phyloP scores from a whole-genome alignment of 37 sponge, comb jelly and placozoan genomes.

The Cladorhizidae sp. region DNA sequence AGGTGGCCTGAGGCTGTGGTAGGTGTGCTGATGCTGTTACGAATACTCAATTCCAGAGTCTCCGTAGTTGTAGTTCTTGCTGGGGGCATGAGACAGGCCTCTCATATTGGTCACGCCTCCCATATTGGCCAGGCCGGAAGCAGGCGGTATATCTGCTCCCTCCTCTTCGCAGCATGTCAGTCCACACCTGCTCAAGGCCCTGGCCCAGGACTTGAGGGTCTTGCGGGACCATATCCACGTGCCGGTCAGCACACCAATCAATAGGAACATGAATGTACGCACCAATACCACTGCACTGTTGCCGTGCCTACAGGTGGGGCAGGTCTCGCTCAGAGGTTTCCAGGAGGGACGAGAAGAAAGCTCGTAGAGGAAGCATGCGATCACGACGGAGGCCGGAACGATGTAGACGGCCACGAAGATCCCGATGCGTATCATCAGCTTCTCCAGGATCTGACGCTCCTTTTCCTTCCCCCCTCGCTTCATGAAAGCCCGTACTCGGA shows the following conservation, averaged over 20 bases:
- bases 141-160: no score
- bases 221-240: slow-evolving; percentile 94
- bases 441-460: slow-evolving; percentile 72
- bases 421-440: slow-evolving; percentile 88
- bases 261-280: slow-evolving; percentile 66
- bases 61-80: not conserved
- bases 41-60: not conserved
- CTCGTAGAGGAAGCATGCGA: slow-evolving; percentile 80
- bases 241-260: slow-evolving; percentile 77
- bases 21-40: no score
- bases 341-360: slow-evolving; percentile 45
- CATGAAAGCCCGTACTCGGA: slow-evolving; percentile 57
- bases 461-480: slow-evolving; percentile 43
- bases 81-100: no score
- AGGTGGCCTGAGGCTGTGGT: no score
- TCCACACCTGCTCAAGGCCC: slow-evolving; percentile 1
- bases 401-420: slow-evolving; percentile 84
- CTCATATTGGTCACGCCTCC: no score
- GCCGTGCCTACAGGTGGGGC: slow-evolving; percentile 26
- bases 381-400: slow-evolving; percentile 79
- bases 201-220: slow-evolving; percentile 72
- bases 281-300: slow-evolving; percentile 63
- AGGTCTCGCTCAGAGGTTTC: slow-evolving; percentile 13
- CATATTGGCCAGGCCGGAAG: no score
- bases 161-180: no score